Percentiles rank a stretch among this genome's conserved stretches.
Conservation (phyloP, 2,797 vertebrate species). For the Distichodus sexfasciatus region DNA sequence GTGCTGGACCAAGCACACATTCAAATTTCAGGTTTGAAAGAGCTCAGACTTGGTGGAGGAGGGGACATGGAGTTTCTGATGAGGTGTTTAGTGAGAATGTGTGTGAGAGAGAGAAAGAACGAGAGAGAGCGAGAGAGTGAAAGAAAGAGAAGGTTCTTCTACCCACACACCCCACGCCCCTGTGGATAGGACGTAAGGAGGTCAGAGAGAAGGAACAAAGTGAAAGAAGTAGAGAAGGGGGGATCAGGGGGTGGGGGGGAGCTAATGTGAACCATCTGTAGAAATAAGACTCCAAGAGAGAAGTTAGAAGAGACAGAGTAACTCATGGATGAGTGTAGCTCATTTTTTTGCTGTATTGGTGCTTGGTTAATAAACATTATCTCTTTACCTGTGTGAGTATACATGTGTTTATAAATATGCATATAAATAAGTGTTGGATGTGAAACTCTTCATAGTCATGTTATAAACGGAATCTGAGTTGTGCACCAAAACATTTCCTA, state of each 20-base stretch:
- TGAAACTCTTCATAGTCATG: too few relatives aligned
- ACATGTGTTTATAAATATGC: conserved; percentile 16
- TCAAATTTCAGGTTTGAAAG: not conserved
- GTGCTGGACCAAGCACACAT: not conserved
- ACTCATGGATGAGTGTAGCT: conserved; percentile 65
- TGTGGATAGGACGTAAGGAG: conserved; percentile 59
- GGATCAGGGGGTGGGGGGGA: conserved; percentile 57
- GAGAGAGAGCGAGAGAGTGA: conserved; percentile 54
- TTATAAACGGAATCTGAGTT: too few relatives aligned
- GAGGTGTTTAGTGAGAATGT: not conserved
- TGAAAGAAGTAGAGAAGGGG: conserved; percentile 12
- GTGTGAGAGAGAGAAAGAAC: conserved; percentile 29
- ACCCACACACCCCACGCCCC: conserved; percentile 48
- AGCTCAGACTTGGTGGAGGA: not conserved
- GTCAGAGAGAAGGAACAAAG: conserved; percentile 57
- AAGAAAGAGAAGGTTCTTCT: conserved; percentile 30
- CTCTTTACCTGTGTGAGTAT: conserved; percentile 33
- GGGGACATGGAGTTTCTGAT: not conserved
- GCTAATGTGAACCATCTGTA: conserved; percentile 82
- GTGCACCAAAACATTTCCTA: too few relatives aligned
- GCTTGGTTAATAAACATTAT: conserved; percentile 57
- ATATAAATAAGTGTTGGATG: not conserved
- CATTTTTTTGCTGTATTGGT: conserved; percentile 44
- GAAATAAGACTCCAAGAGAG: conserved; percentile 76
- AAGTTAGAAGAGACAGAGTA: conserved; percentile 58